Evolutionary conservation across 1,140 invertebrate genomes (phyloP).

Genomic region (Ips typographus): DNA sequence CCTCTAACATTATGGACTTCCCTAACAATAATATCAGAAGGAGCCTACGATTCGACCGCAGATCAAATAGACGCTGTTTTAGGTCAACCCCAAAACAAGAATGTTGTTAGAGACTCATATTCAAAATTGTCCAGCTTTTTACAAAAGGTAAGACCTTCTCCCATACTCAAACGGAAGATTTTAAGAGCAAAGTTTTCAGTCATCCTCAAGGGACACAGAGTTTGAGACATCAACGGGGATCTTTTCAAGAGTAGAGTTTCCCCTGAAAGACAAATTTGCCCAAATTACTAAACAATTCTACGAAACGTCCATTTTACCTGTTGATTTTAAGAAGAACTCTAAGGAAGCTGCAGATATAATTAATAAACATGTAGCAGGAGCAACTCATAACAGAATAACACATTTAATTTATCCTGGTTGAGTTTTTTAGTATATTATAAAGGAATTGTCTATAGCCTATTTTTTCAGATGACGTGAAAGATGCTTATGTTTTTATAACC

Average conservation of each 20-base stretch:
- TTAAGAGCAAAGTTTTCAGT: constrained; percentile 39
- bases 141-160: constrained; percentile 23
- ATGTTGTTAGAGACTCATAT: constrained; percentile 47
- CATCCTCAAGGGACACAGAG: constrained; percentile 36
- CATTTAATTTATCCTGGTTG: constrained; percentile 60
- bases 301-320: constrained; percentile 55
- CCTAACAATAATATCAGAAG: constrained; percentile 55
- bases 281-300: constrained; percentile 53
- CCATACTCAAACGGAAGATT: no score
- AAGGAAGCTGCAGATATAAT: constrained; percentile 56
- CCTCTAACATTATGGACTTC: constrained; percentile 58
- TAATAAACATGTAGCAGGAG: constrained; percentile 65
- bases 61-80: constrained; percentile 50
- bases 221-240: constrained; percentile 47
- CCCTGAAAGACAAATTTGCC: constrained; percentile 40
- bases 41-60: constrained; percentile 51
- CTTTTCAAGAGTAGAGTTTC: constrained; percentile 43
- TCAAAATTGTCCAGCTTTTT: constrained; percentile 39
- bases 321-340: constrained; percentile 61
- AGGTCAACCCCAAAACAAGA: constrained; percentile 46
- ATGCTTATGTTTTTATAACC: constrained; percentile 68
- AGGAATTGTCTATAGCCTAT: not conserved
- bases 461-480: constrained; percentile 50
- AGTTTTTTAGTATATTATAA: not conserved
- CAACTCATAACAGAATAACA: constrained; percentile 68